Base-by-base conservation (phyloP, 1,140 invertebrate species). In the Macrobrachium nipponense region DNA sequence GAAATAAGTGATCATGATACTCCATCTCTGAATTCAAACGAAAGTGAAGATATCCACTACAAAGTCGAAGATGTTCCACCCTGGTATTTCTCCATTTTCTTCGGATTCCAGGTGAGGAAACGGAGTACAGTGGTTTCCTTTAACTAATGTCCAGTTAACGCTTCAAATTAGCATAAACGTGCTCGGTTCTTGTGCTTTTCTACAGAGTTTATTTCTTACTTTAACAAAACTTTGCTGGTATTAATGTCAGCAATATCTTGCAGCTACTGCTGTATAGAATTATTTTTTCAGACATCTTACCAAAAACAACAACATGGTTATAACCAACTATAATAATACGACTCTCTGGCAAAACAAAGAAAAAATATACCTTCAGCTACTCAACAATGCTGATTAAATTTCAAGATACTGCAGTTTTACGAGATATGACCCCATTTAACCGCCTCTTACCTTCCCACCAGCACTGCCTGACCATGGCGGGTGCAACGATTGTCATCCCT, bases 381-480 rank as follows among this genome's bases (percentile, higher is more conserved):
- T 51, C 8, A 51, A 51, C 3, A 12, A 51, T 51, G 12, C 51
- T 7, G 12, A 36, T 36, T 1, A 36, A 36, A 36, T 36, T 36
- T 4, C 27, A 51, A 51, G 51, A 51, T 51, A 6, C 51, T 12
- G 12, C 12, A 51, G 12, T 73, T 27, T 27, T 20, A 36, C 15
- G 6, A 17, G 15, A 27, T 27, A 10, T 27, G 14, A 36, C 18
- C 36, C 44, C 43, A 12, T 62, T 27, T n/a, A 23, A 18, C 12
- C n/a, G 11, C 17, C 6, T 23, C 17, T 44, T 36, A 14, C 11
- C 12, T 23, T n/a, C 51, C 0, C 66, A 17, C 20, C 92, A 97
- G 95, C 96, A 97, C 90, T 97, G 97, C 90, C 91, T 97, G 82
- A 96, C 95, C 0, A 96, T 97, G 95, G 96, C 97, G 61, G 96